Evolutionary conservation across 2,113 vertebrate species (phyloP).

Genomic region (Gallinago jamesoni): DNA sequence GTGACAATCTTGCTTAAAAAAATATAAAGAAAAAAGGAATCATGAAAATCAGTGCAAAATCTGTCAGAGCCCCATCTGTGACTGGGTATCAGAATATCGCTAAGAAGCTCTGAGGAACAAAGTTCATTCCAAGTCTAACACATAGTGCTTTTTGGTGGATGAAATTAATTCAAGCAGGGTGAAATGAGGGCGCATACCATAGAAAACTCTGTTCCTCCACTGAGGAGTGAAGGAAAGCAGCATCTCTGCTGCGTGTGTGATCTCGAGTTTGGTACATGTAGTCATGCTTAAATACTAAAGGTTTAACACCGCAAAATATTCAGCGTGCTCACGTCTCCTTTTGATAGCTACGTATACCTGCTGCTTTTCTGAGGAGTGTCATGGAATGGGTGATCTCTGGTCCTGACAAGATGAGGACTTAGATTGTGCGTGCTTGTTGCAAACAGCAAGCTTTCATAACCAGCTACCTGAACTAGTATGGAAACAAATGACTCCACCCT

Average conservation of each 20-base stretch:
- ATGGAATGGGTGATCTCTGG: background rate
- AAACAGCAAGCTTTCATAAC: background rate
- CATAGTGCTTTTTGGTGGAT: constrained; percentile 7
- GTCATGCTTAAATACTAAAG: background rate
- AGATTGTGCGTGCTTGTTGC: background rate
- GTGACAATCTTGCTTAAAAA: background rate
- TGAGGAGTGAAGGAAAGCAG: background rate
- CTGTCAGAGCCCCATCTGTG: constrained; percentile 48
- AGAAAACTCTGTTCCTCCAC: background rate
- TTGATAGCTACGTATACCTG: background rate
- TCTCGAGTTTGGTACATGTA: background rate
- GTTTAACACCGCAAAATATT: background rate
- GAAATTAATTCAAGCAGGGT: constrained; percentile 23
- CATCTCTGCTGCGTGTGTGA: background rate
- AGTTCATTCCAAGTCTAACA: constrained; percentile 41
- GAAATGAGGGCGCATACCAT: background rate
- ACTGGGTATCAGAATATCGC: constrained; percentile 21
- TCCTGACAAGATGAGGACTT: background rate
- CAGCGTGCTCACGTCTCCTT: background rate
- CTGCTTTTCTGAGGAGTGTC: background rate
- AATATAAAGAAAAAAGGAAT: background rate
- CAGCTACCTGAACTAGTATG: background rate
- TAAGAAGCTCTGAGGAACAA: constrained; percentile 39
- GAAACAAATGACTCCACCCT: background rate
- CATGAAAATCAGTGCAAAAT: constrained; percentile 45